Evolutionary conservation across 2,888 invertebrate species (phyloP), one percentile per base, ranked within the genome.

Genomic region (Caradrina clavipalpis): DNA sequence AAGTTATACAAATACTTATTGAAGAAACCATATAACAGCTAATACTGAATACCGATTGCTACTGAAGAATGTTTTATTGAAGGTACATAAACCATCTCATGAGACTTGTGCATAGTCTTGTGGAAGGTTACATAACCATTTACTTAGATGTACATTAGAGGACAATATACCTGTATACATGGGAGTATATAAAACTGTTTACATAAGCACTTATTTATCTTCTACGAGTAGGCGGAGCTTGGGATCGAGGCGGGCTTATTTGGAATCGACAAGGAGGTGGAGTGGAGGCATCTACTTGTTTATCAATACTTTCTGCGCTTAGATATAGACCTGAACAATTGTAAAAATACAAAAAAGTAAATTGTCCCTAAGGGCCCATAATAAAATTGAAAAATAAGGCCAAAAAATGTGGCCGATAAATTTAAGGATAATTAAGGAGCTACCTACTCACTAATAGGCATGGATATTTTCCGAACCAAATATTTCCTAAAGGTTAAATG

Each of bases 261-360:
- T 94, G 90, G 90, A 92, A 93, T 94, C 92, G 94, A 94, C 93
- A 94, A 94, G 94, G 94, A 95, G 95, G 94, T 91, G 94, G 93
- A 92, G 92, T 89, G 87, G 89, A 90, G 89, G 88, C 88, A 88
- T 86, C 83, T 84, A 85, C 89, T 91, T 92, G 90, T 93, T 93
- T 94, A 93, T 93, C 92, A 92, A 92, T 91, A 90, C 66, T 68
- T 59, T 77, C 22, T 64, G 5, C 26, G 55, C 56, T 68, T 59
- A 57, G 56, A 42, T 49, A 60, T 51, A 66, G 31, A 42, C 13
- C 10, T 11, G 0, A 61, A 76, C 42, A 63, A 49, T 57, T 54
- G 53, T 55, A 13, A 54, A 76, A 59, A 19, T 35, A 19, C 11
- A 47, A 47, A 63, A 17, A n/a, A 67, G 1, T n/a, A 19, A 39